Base-by-base conservation (phyloP, 2,113 vertebrate species). In the Corythaeola cristata region DNA sequence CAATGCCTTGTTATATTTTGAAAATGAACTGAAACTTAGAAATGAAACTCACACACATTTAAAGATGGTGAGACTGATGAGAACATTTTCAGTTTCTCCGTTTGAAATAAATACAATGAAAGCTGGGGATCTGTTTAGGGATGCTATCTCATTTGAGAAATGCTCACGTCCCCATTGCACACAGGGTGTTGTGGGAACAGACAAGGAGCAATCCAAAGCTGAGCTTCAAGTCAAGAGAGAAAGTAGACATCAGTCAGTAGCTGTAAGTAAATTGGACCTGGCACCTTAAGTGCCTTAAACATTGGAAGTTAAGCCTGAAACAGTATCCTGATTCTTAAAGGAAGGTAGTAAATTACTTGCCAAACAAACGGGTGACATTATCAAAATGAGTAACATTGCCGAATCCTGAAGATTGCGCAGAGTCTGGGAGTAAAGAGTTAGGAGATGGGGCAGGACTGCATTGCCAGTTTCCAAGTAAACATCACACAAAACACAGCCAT, bases 281-380 rank as follows among this genome's bases (percentile, higher is more conserved):
- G 95, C 97, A 97, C 85, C 45, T 96, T 96, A 97, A 98, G 97
- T 96, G 96, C 83, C 77, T 97, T 97, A 97, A 97, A 95, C 5
- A 41, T 94, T 97, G 68, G 74, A 95, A 97, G 97, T 93, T 97
- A 97, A 96, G 92, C 89, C 53, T 98, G 96, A 96, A 96, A 95
- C 81, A 19, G 28, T 85, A 96, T 85, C 94, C 90, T 96, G 91
- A 95, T 97, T 97, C 90, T 98, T 96, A 95, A 97, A 96, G 90
- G 76, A 96, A 97, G 77, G 52, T 26, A 69, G 69, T 86, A 85
- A 98, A 89, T 89, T 89, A 97, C 90, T 94, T 85, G 74, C 89
- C 27, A 75, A 91, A 94, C 63, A 96, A 96, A 96, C 55, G 56
- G 90, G 94, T 95, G 92, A 93, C 93, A 96, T 93, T 95, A 97